Evolutionary conservation across 1,140 invertebrate genomes (phyloP), one percentile per base, ranked within the genome.

Genomic region (Solenopsis fugax): DNA sequence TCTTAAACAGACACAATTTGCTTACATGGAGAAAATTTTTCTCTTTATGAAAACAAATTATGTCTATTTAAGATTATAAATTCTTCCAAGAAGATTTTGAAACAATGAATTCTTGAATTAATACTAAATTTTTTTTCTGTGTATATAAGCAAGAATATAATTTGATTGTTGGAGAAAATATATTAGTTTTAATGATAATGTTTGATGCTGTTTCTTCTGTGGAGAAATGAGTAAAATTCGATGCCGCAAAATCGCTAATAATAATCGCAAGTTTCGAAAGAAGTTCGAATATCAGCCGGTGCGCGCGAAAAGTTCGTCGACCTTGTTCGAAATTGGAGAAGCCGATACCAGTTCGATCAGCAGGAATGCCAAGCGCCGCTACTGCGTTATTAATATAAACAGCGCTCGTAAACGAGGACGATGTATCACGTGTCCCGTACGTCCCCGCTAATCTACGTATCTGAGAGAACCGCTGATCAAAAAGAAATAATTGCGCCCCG

Each of bases 391-490:
- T 18, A 69, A 3, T 45, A 12, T 13, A 41, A 16, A 48, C 45
- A 60, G 13, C 56, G 54, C 4, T 54, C 13, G 21, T 18, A 21
- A 82, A 60, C 21, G 16, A 58, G 78, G 18, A 50, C 18, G 45
- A 60, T n/a, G 24, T n/a, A 82, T 56, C 52, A 24, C 37, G 69
- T 60, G 69, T 50, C 41, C 5, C 18, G 13, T 13, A 16, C n/a
- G 60, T 48, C 7, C 56, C 18, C 29, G 50, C 16, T 73, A 84
- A 84, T 84, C 58, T 75, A 62, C 45, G 37, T 13, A 24, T 34
- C 48, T 54, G 41, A 0, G 29, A 50, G 58, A 60, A 62, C 9
- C 29, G 5, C 2, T 7, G 54, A 60, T 84, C 12, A 58, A 60
- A 60, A 73, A 50, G 41, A 60, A 60, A 58, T 73, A 45, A 54